These are phyloP conservation scores for Epinephelus fuscoguttatus DNA, from an alignment of 2,113 vertebrate genomes.

Conservation along the genomic window DNA sequence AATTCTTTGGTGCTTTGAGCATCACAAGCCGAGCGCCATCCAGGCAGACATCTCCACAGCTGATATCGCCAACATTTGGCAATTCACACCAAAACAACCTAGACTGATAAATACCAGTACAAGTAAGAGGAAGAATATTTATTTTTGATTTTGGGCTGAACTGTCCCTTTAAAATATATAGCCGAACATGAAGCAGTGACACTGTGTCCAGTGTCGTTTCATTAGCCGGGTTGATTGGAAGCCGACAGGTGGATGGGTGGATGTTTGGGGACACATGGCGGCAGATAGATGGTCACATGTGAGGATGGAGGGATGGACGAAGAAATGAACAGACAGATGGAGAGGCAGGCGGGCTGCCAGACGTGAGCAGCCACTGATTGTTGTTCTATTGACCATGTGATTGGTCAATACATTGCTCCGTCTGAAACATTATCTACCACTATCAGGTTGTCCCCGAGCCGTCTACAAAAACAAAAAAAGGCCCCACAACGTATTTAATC, in stretches of 20 bases:
- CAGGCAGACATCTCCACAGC: too few relatives aligned
- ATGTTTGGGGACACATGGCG: neutral
- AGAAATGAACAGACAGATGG: slow-evolving; percentile 35
- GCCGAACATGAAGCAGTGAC: neutral
- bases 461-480: slow-evolving; percentile 30
- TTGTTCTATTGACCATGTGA: slow-evolving; percentile 62
- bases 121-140: too few relatives aligned
- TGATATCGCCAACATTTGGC: too few relatives aligned
- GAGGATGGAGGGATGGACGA: neutral
- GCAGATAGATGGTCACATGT: neutral
- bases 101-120: too few relatives aligned
- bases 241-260: neutral
- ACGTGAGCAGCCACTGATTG: slow-evolving; percentile 48
- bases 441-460: slow-evolving; percentile 48
- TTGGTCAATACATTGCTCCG: slow-evolving; percentile 60
- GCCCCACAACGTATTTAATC: neutral
- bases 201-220: neutral
- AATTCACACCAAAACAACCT: too few relatives aligned
- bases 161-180: neutral
- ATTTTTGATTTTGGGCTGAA: too few relatives aligned
- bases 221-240: neutral
- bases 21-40: too few relatives aligned
- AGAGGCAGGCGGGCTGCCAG: slow-evolving; percentile 52
- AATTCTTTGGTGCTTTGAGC: too few relatives aligned
- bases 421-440: slow-evolving; percentile 59